Conservation (phyloP, 1,140 invertebrate species). For the Hypothenemus hampei region DNA sequence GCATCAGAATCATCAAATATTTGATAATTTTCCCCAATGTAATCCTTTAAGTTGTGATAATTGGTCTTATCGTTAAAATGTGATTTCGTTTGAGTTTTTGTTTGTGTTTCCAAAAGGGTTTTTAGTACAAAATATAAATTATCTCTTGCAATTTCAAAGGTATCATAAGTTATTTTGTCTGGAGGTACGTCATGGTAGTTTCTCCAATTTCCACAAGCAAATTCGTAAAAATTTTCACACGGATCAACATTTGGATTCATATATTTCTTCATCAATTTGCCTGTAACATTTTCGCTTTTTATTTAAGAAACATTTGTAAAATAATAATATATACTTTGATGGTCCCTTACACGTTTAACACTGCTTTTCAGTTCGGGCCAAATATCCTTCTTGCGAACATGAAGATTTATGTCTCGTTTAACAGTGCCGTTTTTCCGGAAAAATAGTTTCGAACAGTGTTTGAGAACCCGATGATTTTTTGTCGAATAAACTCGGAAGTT, state of each 20-base stretch:
- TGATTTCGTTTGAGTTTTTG: constrained; percentile 3
- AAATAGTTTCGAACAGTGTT: constrained; percentile 6
- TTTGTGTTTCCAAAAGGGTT: constrained; percentile 56
- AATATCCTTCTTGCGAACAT: too few relatives aligned
- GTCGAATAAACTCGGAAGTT: constrained; percentile 6
- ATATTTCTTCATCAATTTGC: constrained; percentile 65
- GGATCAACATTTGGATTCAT: constrained; percentile 76
- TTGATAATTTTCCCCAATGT: constrained; percentile 8
- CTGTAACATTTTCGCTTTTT: too few relatives aligned
- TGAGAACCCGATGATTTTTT: constrained; percentile 11
- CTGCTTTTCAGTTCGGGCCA: too few relatives aligned
- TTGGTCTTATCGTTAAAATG: not conserved
- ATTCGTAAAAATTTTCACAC: constrained; percentile 89
- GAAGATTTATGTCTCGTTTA: too few relatives aligned
- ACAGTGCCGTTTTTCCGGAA: too few relatives aligned
- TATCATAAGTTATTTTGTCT: constrained; percentile 74
- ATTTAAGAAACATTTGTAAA: too few relatives aligned
- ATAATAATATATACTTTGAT: too few relatives aligned
- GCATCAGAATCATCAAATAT: constrained; percentile 49
- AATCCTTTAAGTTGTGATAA: constrained; percentile 11
- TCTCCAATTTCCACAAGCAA: constrained; percentile 84
- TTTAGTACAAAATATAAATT: constrained; percentile 65
- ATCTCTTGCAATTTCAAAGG: constrained; percentile 75
- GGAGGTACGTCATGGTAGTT: constrained; percentile 77
- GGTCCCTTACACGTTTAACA: too few relatives aligned